Percentiles rank a stretch among this genome's conserved stretches.
phyloP scores from a whole-genome alignment of 2,797 vertebrate genomes.

The Lepus oiostolus region DNA sequence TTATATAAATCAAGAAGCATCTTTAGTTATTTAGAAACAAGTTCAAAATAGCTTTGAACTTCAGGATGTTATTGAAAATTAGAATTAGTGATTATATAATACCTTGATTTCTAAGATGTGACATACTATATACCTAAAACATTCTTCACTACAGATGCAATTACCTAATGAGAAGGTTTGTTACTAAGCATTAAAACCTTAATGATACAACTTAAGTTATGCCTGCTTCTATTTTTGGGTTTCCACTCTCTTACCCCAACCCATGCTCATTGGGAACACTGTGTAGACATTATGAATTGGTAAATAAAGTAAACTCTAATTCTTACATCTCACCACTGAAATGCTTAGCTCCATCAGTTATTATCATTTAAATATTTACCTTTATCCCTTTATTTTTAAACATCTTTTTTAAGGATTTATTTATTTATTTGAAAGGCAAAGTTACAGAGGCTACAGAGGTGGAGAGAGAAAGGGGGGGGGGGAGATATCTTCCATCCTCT shows the following conservation, averaged over 20 bases:
- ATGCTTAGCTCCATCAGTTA: slow-evolving; percentile 34
- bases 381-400: background rate
- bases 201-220: slow-evolving; percentile 56
- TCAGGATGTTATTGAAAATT: slow-evolving; percentile 61
- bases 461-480: no score
- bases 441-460: no score
- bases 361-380: slow-evolving; percentile 20
- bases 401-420: no score
- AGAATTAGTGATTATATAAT: slow-evolving; percentile 54
- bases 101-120: slow-evolving; percentile 64
- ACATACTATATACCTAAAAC: slow-evolving; percentile 36
- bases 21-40: slow-evolving; percentile 64
- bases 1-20: slow-evolving; percentile 48
- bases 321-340: slow-evolving; percentile 40
- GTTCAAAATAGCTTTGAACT: slow-evolving; percentile 58
- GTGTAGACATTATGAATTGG: slow-evolving; percentile 22
- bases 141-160: background rate
- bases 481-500: no score
- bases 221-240: slow-evolving; percentile 46
- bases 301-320: slow-evolving; percentile 49
- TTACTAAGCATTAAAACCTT: slow-evolving; percentile 60
- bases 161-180: slow-evolving; percentile 21
- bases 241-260: background rate
- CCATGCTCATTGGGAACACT: slow-evolving; percentile 19
- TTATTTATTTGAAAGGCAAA: no score